Evolutionary conservation across 2,113 vertebrate genomes (phyloP).

Genomic region (Callaeas wilsoni): DNA sequence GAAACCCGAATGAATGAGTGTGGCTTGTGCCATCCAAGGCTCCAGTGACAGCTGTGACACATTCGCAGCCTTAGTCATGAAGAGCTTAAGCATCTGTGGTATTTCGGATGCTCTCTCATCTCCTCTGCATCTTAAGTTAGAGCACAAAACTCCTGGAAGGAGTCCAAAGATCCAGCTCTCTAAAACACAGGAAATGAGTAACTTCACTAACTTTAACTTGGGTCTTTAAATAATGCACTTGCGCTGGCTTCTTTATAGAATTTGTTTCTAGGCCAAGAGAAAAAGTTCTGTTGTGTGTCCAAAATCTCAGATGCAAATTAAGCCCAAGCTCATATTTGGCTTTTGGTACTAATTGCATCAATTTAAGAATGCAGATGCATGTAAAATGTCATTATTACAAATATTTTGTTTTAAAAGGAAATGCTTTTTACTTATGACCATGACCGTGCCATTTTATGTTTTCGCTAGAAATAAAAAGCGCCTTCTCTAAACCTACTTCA

Average conservation of each 20-base stretch:
- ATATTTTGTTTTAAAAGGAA: not conserved
- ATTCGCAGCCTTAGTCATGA: constrained; percentile 47
- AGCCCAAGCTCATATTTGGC: not conserved
- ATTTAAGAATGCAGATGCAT: not conserved
- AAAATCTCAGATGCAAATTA: not conserved
- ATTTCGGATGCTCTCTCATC: constrained; percentile 37
- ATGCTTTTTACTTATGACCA: not conserved
- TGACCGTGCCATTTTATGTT: not conserved
- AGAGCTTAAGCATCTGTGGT: constrained; percentile 14
- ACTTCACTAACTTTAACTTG: constrained; percentile 51
- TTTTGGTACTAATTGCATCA: not conserved
- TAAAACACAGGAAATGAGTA: constrained; percentile 65
- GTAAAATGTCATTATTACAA: not conserved
- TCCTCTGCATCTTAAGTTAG: constrained; percentile 6
- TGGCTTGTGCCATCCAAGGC: not conserved
- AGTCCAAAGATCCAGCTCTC: constrained; percentile 21
- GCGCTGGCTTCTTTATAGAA: not conserved
- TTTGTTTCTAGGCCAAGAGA: constrained; percentile 5
- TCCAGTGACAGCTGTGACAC: constrained; percentile 51
- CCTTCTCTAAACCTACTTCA: not conserved
- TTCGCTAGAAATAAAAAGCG: not conserved
- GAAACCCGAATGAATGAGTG: not conserved
- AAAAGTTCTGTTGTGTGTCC: not conserved
- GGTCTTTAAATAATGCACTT: constrained; percentile 14
- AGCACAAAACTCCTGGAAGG: constrained; percentile 31